Evolutionary conservation across 2,113 vertebrate genomes (phyloP), one percentile per base, ranked within the genome.

Genomic region (Rhodinocichla rosea): DNA sequence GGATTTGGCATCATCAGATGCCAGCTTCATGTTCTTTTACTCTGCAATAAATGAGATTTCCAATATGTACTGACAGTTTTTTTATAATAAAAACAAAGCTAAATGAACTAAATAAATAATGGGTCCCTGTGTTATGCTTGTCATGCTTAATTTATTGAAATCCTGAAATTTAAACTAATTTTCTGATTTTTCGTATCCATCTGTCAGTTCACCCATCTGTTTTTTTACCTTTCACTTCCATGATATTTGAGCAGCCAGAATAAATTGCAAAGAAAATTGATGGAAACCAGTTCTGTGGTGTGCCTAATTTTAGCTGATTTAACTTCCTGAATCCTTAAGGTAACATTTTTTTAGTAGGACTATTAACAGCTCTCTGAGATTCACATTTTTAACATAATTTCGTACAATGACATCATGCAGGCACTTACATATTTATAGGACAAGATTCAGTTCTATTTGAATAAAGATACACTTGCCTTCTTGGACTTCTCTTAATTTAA

Each of bases 181-280:
- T 92, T 77, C 68, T 77, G 24, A 60, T 88, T 92, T 94, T 95
- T 92, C 70, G 59, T 86, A 81, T 77, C 55, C 44, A 55, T 83
- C 70, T 88, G 78, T 90, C 82, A 88, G 42, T 59, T 91, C 39
- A 77, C 18, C 11, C 56, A 70, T 55, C 19, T 50, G 87, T 65
- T 79, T 63, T 84, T 84, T 15, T 67, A 79, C 33, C 9, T 87
- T 93, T 87, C n/a, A 30, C 11, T 87, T 49, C 18, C 56, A 18
- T 32, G 18, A 49, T 60, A 57, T 56, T 60, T 83, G 56, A 83
- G 42, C 27, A 75, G 6, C 79, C 63, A 74, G 35, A 17, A 77
- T 45, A 90, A 90, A 86, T 88, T 86, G 9, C 27, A 83, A 73
- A 47, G 42, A 90, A 95, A 93, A 94, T 49, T 50, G 33, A 32